phyloP scores from a whole-genome alignment of 2,797 vertebrate species.

The Oryzias sinensis region DNA sequence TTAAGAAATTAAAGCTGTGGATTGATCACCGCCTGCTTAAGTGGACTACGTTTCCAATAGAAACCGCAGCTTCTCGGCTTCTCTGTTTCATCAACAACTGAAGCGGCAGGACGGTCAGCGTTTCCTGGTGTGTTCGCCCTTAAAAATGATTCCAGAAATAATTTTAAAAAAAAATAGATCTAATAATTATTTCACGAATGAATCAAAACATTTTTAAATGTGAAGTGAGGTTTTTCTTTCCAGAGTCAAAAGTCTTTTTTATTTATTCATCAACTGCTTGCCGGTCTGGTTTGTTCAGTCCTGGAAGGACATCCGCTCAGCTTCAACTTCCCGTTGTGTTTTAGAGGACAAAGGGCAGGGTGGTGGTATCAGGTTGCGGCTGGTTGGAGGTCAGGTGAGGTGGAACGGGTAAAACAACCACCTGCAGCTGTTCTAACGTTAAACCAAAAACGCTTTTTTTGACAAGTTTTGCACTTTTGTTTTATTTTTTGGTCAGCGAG shows the following conservation, averaged over 20 bases:
- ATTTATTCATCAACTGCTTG: slow-evolving; percentile 11
- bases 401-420: neutral
- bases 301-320: slow-evolving; percentile 18
- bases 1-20: slow-evolving; percentile 62
- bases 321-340: slow-evolving; percentile 20
- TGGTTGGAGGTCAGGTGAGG: slow-evolving; percentile 31
- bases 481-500: no score
- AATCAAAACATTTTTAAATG: neutral
- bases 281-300: slow-evolving; percentile 19
- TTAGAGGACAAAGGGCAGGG: slow-evolving; percentile 20
- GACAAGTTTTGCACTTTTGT: neutral
- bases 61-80: slow-evolving; percentile 8
- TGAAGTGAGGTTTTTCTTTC: no score
- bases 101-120: neutral
- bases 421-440: neutral
- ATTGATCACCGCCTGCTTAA: slow-evolving; percentile 48
- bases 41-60: slow-evolving; percentile 39
- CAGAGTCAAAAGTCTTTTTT: neutral
- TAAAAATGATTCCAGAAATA: neutral
- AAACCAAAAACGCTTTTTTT: neutral
- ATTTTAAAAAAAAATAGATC: neutral
- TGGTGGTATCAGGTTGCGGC: slow-evolving; percentile 46
- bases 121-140: neutral
- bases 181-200: neutral
- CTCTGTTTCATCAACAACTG: slow-evolving; percentile 15